Evolutionary conservation across 1,140 invertebrate species (phyloP), one percentile per base, ranked within the genome.

Genomic region (Akabosia matsudoensis): DNA sequence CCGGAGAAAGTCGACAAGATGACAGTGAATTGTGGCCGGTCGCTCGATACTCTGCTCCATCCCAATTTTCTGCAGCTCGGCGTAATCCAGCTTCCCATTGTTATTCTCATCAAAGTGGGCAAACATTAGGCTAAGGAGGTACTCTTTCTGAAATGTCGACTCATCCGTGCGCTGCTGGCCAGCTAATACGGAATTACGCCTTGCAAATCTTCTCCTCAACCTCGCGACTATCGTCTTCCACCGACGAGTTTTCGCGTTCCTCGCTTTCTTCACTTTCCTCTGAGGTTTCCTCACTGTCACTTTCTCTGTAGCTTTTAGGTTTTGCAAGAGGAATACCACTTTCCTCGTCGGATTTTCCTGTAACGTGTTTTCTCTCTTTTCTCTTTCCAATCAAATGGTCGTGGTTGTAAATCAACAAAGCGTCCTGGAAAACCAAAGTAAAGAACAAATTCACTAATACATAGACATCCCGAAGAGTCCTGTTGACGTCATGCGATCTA

Each of bases 81-180:
- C 88, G 34, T 85, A 85, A 76, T 91, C 89, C 70, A 93, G 84
- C 76, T 88, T 87, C 30, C 90, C 90, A 83, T 92, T 89, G 80
- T 89, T 90, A 83, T 93, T 91, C 75, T 88, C 87, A 83, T 93
- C 92, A 83, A 91, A 92, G 82, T 92, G 91, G 33, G 90, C 91
- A 82, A 92, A 93, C 90, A 93, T 92, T 82, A 91, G 89, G 77
- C 90, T 90, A 52, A 92, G 90, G 24, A 92, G 84, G 81, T 90
- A 92, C 78, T 91, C 90, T 77, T 91, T 91, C 78, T 67, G 3
- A 67, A 67, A 67, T 67, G 61, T 67, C 10, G 61, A 67, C 31
- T 67, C 61, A 67, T 67, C 61, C 10, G 28, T 90, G 91, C 84
- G 82, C 73, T 74, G 76, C 77, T 22, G 77, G 70, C 64, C 80